phyloP scores from a whole-genome alignment of 2,797 vertebrate species.

The Alfaro cultratus region DNA sequence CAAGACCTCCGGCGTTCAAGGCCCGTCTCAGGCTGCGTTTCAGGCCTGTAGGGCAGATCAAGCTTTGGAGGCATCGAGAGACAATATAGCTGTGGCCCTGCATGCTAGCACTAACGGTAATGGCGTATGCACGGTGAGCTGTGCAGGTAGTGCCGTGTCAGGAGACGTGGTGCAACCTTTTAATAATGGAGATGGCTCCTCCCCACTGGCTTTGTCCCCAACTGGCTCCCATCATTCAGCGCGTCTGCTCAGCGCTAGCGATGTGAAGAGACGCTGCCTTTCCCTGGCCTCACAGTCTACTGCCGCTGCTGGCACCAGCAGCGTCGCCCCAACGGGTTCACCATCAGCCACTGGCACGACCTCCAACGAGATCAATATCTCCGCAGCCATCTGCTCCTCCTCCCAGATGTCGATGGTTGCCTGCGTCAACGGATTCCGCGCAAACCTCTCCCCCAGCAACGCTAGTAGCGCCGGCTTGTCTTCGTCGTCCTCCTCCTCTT shows the following conservation, averaged over 20 bases:
- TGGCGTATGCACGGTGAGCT: conserved; percentile 45
- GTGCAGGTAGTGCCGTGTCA: conserved; percentile 69
- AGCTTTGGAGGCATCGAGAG: conserved; percentile 74
- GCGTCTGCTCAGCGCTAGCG: conserved; percentile 80
- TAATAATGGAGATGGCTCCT: conserved; percentile 92
- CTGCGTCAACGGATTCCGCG: conserved; percentile 87
- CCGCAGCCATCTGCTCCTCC: conserved; percentile 88
- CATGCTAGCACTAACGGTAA: conserved; percentile 71
- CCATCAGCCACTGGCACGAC: conserved; percentile 55
- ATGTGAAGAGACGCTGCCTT: conserved; percentile 90
- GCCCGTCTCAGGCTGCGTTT: conserved; percentile 72
- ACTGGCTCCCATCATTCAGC: conserved; percentile 85
- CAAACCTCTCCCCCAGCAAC: conserved; percentile 82
- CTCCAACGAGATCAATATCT: conserved; percentile 85
- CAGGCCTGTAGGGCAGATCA: conserved; percentile 60
- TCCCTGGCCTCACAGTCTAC: conserved; percentile 80
- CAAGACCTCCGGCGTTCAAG: conserved; percentile 76
- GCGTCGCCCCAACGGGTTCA: conserved; percentile 42
- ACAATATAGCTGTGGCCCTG: conserved; percentile 72
- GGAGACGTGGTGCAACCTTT: conserved; percentile 88
- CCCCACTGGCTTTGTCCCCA: conserved; percentile 86
- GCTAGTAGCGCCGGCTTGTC: conserved; percentile 70
- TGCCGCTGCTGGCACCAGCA: conserved; percentile 29
- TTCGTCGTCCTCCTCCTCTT: conserved; percentile 73
- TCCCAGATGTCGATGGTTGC: conserved; percentile 91